Conservation (phyloP, 2,797 vertebrate species). For the Pseudomugil tenellus region DNA sequence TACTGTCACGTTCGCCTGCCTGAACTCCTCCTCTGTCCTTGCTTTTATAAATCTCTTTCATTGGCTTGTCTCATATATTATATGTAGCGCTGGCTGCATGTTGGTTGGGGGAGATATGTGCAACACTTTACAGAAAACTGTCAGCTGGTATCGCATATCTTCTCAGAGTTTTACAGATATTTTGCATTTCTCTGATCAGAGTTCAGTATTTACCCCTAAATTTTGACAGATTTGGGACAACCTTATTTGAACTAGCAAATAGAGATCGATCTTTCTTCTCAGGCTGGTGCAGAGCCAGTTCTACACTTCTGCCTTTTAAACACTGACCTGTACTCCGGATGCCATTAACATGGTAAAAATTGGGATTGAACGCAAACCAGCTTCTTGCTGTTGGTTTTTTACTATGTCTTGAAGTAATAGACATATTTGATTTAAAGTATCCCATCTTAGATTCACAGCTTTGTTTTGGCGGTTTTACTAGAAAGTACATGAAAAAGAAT, state of each 20-base stretch:
- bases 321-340: neutral
- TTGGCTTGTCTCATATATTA: slow-evolving; percentile 41
- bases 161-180: slow-evolving; percentile 15
- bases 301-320: neutral
- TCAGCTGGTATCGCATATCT: slow-evolving; percentile 16
- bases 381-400: neutral
- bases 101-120: slow-evolving; percentile 10
- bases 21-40: slow-evolving; percentile 64
- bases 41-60: slow-evolving; percentile 67
- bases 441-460: neutral
- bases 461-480: neutral
- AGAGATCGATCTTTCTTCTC: neutral
- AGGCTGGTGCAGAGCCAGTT: neutral
- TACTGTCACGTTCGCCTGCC: slow-evolving; percentile 53
- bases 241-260: neutral
- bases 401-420: neutral
- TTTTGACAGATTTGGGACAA: neutral
- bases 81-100: slow-evolving; percentile 28
- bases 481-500: neutral
- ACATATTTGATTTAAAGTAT: neutral
- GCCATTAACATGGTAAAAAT: neutral
- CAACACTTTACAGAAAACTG: slow-evolving; percentile 13
- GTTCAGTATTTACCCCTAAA: slow-evolving; percentile 5
- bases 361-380: neutral
- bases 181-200: slow-evolving; percentile 10